Base-by-base conservation (phyloP, 2,113 vertebrate species). In the Mellivora capensis region DNA sequence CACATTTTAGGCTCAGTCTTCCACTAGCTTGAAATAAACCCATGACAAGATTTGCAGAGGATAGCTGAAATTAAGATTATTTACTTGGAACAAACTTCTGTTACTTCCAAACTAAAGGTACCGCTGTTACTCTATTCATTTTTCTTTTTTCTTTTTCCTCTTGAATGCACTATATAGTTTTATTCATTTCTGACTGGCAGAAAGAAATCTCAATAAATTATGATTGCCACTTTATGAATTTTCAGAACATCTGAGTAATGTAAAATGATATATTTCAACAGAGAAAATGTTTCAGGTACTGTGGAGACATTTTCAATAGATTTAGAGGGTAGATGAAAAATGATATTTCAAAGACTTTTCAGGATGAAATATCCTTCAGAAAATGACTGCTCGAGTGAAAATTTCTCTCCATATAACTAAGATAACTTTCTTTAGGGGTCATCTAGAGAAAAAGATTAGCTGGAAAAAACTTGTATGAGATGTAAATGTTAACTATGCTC, bases 201-300 rank as follows among this genome's bases (percentile, higher is more conserved):
- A 76, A 74, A 97, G 44, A 97, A 97, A 97, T 96, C 93, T 85
- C 97, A 98, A 97, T 98, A 98, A 97, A 98, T 97, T 97, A 98
- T 90, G 80, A 95, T 59, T 97, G 44, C 18, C 87, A 96, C 96
- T 98, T 97, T 95, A 86, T 96, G 44, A 91, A 97, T 44, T 80
- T 98, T 87, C 89, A 93, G 89, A 90, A 97, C 96, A 97, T 94
- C 67, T 92, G 87, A 98, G 96, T 93, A 97, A 59, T 98, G 25
- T 84, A 97, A 98, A 98, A 97, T 91, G 97, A 98, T 92, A 44
- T 54, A 97, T 96, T 44, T 59, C 97, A 97, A 90, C 93, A 83
- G 95, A 96, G 80, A 96, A 97, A 97, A 88, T 10, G 90, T 98
- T 97, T 98, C 90, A 93, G 92, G 62, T 97, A 93, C 93, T 85